Conservation (phyloP, 2,113 vertebrate genomes). For the Austrofundulus limnaeus region DNA sequence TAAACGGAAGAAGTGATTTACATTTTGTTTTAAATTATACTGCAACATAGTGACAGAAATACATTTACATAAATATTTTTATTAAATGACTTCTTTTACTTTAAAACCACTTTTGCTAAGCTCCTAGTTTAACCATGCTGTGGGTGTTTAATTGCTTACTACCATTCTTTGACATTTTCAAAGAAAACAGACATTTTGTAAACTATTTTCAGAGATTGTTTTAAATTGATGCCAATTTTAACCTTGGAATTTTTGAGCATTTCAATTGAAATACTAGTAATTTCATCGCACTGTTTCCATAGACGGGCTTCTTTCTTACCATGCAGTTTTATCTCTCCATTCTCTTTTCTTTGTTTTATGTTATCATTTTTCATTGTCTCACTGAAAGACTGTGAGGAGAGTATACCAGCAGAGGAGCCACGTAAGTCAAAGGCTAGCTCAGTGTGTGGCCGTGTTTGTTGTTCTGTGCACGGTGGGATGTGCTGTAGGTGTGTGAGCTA, state of each 20-base stretch:
- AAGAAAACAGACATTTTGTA: no score
- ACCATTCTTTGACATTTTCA: no score
- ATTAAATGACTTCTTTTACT: no score
- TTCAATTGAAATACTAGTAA: neutral
- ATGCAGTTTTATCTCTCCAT: constrained; percentile 19
- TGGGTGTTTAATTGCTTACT: no score
- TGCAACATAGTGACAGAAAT: no score
- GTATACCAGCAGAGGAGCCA: constrained; percentile 71
- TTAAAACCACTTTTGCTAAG: no score
- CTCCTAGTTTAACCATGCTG: no score
- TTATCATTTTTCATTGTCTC: constrained; percentile 17
- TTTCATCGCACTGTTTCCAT: constrained; percentile 4
- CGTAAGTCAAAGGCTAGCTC: constrained; percentile 71
- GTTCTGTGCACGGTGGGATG: constrained; percentile 21
- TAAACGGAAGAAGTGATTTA: no score
- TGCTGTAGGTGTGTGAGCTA: constrained; percentile 43
- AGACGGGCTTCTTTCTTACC: neutral
- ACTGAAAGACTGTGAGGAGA: constrained; percentile 78
- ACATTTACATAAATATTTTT: no score
- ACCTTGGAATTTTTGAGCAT: neutral
- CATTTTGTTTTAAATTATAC: no score
- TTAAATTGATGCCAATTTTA: neutral
- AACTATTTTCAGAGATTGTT: neutral
- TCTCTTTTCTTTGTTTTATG: constrained; percentile 6
- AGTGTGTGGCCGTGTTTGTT: constrained; percentile 43